Evolutionary conservation across 2,797 vertebrate species (phyloP).

Genomic region (Mormyrus proboscirostris): DNA sequence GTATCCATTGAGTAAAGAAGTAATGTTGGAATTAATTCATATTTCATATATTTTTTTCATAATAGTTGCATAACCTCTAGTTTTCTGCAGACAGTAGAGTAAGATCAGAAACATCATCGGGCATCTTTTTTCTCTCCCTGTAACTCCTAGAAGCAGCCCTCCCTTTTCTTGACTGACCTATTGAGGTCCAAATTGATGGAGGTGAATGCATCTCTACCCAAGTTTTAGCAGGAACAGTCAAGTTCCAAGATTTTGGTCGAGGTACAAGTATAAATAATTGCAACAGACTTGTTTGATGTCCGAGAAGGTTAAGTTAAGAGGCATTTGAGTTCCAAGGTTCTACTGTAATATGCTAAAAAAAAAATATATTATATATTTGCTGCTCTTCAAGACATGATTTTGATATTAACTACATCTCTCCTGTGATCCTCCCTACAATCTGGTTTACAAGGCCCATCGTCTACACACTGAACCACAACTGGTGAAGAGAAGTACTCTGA

Average conservation of each 20-base stretch:
- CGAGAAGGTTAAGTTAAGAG: too few species aligned
- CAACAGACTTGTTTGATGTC: too few species aligned
- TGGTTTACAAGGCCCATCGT: not conserved
- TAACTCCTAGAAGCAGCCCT: not conserved
- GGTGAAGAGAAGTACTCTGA: not conserved
- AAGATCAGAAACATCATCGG: not conserved
- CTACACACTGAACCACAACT: not conserved
- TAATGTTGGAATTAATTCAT: not conserved
- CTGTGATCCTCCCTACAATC: not conserved
- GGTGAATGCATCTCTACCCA: too few species aligned
- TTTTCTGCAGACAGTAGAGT: not conserved
- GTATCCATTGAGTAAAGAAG: not conserved
- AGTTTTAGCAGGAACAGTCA: too few species aligned
- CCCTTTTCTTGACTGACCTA: not conserved
- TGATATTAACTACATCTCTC: not conserved
- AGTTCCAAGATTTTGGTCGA: too few species aligned
- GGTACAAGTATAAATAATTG: too few species aligned
- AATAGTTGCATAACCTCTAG: not conserved
- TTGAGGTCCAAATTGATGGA: too few species aligned
- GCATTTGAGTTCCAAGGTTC: too few species aligned
- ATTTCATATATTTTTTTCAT: not conserved
- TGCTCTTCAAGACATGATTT: not conserved
- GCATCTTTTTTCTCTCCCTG: not conserved
- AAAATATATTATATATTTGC: not conserved
- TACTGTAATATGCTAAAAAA: too few species aligned